Evolutionary conservation across 1,140 invertebrate genomes (phyloP).

Genomic region (Temnothorax nylanderi): DNA sequence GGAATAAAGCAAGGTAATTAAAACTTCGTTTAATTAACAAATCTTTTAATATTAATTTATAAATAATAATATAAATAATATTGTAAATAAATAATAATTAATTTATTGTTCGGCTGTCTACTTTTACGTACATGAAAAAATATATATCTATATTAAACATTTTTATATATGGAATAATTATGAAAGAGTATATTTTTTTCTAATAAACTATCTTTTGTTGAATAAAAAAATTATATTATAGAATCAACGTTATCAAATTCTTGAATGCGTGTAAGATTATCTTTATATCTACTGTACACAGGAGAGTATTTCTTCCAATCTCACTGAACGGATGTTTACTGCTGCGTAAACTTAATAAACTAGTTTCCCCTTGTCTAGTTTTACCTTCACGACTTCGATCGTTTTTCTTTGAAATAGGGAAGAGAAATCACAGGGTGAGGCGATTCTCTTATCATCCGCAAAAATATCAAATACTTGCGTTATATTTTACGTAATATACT

Average conservation of each 20-base stretch:
- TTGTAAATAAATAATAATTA: neutral
- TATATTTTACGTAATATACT: neutral
- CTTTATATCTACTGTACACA: neutral
- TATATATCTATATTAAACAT: neutral
- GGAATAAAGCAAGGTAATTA: neutral
- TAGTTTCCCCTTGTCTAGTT: constrained; percentile 7
- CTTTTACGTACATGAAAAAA: neutral
- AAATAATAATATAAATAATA: neutral
- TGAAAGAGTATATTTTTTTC: neutral
- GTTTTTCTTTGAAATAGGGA: constrained; percentile 26
- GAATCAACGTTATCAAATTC: neutral
- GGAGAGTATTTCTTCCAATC: constrained; percentile 54
- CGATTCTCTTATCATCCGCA: neutral
- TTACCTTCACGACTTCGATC: constrained; percentile 50
- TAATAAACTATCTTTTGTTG: neutral
- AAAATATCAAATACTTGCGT: neutral
- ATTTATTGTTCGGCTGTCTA: neutral
- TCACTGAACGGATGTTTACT: constrained; percentile 67
- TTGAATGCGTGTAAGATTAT: neutral
- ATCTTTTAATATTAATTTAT: neutral
- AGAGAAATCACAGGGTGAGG: neutral
- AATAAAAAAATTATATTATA: neutral
- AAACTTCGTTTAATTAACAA: neutral
- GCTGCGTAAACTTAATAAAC: constrained; percentile 76
- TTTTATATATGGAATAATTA: neutral